Percentiles rank a stretch among this genome's conserved stretches.
Evolutionary conservation across 1,140 invertebrate genomes (phyloP).

Genomic region (Latrodectus geometricus): DNA sequence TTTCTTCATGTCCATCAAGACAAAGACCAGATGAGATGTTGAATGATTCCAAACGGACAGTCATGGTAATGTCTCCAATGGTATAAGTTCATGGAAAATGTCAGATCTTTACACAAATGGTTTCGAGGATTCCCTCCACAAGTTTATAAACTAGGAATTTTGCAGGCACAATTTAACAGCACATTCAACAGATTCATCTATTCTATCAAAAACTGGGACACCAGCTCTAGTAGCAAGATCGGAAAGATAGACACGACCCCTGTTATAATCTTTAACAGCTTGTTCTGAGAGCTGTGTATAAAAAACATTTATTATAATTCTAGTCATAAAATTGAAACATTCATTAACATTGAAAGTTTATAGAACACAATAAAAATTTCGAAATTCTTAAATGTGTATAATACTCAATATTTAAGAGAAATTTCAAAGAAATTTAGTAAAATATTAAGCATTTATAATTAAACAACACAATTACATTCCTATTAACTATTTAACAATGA

Average conservation of each 20-base stretch:
- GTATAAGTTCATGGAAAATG: conserved; percentile 29
- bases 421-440: too few species aligned
- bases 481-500: too few species aligned
- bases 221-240: conserved; percentile 89
- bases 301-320: neutral
- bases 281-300: conserved; percentile 80
- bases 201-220: conserved; percentile 87
- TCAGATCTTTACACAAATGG: conserved; percentile 43
- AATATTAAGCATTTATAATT: too few species aligned
- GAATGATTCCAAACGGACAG: conserved; percentile 17
- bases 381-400: too few species aligned
- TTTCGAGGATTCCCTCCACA: neutral
- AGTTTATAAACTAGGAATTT: conserved; percentile 35
- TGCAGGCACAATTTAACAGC: conserved; percentile 49
- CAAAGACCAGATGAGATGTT: conserved; percentile 27
- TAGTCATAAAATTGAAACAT: too few species aligned
- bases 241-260: conserved; percentile 88
- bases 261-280: conserved; percentile 94
- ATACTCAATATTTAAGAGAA: too few species aligned
- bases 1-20: conserved; percentile 18
- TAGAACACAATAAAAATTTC: too few species aligned
- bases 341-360: too few species aligned
- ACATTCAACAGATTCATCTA: conserved; percentile 83
- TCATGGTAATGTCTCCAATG: conserved; percentile 46
- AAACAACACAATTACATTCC: too few species aligned